phyloP scores from a whole-genome alignment of 1,140 invertebrate genomes.

The Drosophila takahashii region DNA sequence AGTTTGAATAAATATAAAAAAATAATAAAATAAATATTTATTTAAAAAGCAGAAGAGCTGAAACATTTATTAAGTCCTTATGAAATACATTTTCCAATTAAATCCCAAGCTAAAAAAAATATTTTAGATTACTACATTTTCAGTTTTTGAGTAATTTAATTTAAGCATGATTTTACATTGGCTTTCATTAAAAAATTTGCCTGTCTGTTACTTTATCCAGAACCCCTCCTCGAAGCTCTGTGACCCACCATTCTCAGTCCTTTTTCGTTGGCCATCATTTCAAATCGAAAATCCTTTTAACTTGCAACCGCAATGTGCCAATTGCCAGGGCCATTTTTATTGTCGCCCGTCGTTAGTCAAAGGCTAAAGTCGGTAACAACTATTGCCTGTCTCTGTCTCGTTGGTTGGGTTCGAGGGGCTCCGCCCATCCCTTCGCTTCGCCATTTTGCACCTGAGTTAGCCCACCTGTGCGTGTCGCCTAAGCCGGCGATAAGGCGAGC shows the following conservation, averaged over 20 bases:
- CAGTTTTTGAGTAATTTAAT: neutral
- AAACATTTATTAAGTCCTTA: too few relatives aligned
- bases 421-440: neutral
- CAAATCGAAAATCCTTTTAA: slow-evolving; percentile 72
- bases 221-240: neutral
- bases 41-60: neutral
- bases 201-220: neutral
- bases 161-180: slow-evolving; percentile 1
- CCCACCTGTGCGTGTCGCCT: slow-evolving; percentile 68
- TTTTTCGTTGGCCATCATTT: slow-evolving; percentile 55
- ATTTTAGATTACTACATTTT: too few relatives aligned
- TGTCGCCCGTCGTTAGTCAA: slow-evolving; percentile 75
- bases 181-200: slow-evolving; percentile 13
- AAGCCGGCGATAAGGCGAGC: slow-evolving; percentile 79
- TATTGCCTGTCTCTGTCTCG: slow-evolving; percentile 63
- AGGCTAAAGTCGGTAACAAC: slow-evolving; percentile 59
- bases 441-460: slow-evolving; percentile 1
- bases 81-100: too few relatives aligned
- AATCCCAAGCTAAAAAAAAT: too few relatives aligned
- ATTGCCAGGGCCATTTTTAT: slow-evolving; percentile 74
- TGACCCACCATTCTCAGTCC: neutral
- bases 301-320: slow-evolving; percentile 76
- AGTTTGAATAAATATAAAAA: neutral
- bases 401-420: slow-evolving; percentile 4
- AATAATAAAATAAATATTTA: neutral